Conservation (phyloP, 2,113 vertebrate species). For the Glareola pratincola region DNA sequence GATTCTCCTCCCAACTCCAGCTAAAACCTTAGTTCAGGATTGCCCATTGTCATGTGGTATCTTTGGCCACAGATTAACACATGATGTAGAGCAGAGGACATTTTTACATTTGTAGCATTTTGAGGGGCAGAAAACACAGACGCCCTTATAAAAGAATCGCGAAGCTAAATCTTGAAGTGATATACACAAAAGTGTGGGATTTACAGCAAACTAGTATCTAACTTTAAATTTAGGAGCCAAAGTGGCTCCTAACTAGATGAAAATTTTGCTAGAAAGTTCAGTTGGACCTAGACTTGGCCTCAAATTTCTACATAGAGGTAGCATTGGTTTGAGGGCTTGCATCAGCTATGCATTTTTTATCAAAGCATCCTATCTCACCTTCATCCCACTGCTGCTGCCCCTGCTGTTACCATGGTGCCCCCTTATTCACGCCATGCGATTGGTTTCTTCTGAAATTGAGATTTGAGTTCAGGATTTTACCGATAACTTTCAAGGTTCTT, state of each 20-base stretch:
- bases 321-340: not conserved
- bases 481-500: slow-evolving; percentile 7
- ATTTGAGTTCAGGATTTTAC: slow-evolving; percentile 17
- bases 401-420: not conserved
- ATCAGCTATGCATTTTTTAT: not conserved
- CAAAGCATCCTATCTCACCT: not conserved
- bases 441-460: not conserved
- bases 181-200: not conserved
- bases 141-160: not conserved
- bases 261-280: not conserved
- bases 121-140: not conserved
- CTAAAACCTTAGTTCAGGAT: not conserved
- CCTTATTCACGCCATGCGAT: not conserved
- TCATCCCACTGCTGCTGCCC: not conserved
- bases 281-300: not conserved
- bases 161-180: not conserved
- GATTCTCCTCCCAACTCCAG: not conserved
- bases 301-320: not conserved
- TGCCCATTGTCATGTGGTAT: not conserved
- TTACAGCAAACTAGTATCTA: not conserved
- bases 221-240: not conserved
- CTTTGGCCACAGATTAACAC: not conserved
- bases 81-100: not conserved
- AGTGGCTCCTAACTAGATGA: not conserved
- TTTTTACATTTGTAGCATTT: not conserved